A percentile compares a stretch with the other conserved stretches of the same genome.
Evolutionary conservation across 2,113 vertebrate genomes (phyloP).

Genomic region (Nothobranchius furzeri): DNA sequence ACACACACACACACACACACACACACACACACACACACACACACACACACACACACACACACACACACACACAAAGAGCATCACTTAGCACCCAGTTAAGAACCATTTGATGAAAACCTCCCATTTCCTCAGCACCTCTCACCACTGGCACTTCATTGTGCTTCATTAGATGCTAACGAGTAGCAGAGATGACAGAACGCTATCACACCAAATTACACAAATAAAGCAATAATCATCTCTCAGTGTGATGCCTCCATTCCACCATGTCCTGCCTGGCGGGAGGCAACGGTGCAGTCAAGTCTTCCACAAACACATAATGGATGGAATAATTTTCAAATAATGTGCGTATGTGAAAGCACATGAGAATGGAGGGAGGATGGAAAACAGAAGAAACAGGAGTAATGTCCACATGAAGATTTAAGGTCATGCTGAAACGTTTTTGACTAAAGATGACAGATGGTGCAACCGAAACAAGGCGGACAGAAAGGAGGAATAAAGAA

Average conservation of each 20-base stretch:
- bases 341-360: not conserved
- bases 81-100: slow-evolving; percentile 64
- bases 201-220: slow-evolving; percentile 38
- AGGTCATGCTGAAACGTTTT: no score
- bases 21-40: not conserved
- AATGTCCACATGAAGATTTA: no score
- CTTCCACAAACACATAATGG: slow-evolving; percentile 1
- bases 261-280: slow-evolving; percentile 13
- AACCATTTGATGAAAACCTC: slow-evolving; percentile 66
- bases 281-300: not conserved
- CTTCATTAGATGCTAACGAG: slow-evolving; percentile 59
- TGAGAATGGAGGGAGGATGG: not conserved
- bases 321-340: slow-evolving; percentile 2
- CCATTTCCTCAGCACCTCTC: slow-evolving; percentile 60
- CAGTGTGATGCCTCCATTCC: slow-evolving; percentile 30
- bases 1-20: no score
- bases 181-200: slow-evolving; percentile 4
- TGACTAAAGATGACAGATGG: no score
- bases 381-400: not conserved
- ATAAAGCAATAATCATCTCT: slow-evolving; percentile 47
- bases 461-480: no score
- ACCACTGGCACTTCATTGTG: slow-evolving; percentile 49
- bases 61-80: slow-evolving; percentile 16
- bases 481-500: no score
- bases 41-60: not conserved